phyloP scores from a whole-genome alignment of 2,888 invertebrate species.

The Sicus ferrugineus region DNA sequence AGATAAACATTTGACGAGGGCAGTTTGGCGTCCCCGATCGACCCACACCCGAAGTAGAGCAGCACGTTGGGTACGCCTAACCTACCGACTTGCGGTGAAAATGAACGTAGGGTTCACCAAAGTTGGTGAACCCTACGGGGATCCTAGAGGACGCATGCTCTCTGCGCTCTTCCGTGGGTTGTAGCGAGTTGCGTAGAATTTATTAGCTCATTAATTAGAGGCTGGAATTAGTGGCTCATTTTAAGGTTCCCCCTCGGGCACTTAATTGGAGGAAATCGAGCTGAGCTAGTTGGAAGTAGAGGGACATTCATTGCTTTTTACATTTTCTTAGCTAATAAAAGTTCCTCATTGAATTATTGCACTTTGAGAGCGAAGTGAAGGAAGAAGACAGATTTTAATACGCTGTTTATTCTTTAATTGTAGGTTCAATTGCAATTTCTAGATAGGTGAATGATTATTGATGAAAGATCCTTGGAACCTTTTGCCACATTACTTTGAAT shows the following conservation, averaged over 20 bases:
- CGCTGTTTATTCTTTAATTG: not conserved
- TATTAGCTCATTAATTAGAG: slow-evolving; percentile 28
- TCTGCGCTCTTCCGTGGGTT: not conserved
- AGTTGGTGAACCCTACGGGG: not conserved
- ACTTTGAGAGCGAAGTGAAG: too few species aligned
- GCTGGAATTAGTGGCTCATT: slow-evolving; percentile 28
- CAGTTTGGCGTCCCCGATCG: not conserved
- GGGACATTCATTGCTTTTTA: too few species aligned
- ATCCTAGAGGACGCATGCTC: slow-evolving; percentile 21
- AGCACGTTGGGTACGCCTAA: slow-evolving; percentile 5
- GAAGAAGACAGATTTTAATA: not conserved
- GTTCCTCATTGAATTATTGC: not conserved
- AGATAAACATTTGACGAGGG: slow-evolving; percentile 20
- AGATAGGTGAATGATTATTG: too few species aligned
- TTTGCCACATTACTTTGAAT: too few species aligned
- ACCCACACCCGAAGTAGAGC: not conserved
- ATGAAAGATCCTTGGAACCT: too few species aligned
- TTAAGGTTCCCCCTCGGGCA: not conserved
- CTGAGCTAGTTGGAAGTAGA: too few species aligned
- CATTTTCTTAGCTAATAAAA: too few species aligned
- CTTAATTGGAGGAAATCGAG: too few species aligned
- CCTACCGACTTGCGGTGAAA: not conserved
- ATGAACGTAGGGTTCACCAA: slow-evolving; percentile 5
- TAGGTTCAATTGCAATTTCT: too few species aligned
- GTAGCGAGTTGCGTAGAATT: slow-evolving; percentile 10